Percentiles rank a stretch among this genome's conserved stretches.
These are phyloP conservation scores for Tetrapedia diversipes DNA, from an alignment of 2,888 invertebrate species.

Conservation along the genomic window DNA sequence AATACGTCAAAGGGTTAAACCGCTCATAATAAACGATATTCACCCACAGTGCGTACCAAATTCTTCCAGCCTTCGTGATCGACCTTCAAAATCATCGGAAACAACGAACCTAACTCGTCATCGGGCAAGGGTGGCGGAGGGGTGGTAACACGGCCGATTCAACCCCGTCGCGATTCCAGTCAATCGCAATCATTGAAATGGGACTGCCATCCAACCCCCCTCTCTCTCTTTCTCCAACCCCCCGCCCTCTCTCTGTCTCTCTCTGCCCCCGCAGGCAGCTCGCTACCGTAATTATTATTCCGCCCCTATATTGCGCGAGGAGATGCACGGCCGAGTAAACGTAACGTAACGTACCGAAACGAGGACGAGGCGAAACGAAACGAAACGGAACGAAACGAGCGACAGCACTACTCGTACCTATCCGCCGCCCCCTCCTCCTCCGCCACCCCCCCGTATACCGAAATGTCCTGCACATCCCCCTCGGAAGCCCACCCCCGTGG, in stretches of 20 bases:
- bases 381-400: conserved; percentile 75
- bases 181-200: conserved; percentile 69
- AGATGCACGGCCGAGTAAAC: conserved; percentile 80
- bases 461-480: conserved; percentile 66
- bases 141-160: conserved; percentile 7
- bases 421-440: conserved; percentile 64
- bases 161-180: conserved; percentile 41
- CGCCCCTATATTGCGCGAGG: conserved; percentile 74
- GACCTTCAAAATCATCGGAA: conserved; percentile 35
- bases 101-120: conserved; percentile 30
- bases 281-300: conserved; percentile 71
- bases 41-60: no score
- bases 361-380: conserved; percentile 80
- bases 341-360: conserved; percentile 81
- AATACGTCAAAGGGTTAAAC: no score
- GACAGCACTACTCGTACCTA: conserved; percentile 67
- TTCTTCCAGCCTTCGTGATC: no score
- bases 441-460: conserved; percentile 67
- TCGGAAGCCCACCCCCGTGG: conserved; percentile 39
- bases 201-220: conserved; percentile 43
- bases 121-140: conserved; percentile 3
- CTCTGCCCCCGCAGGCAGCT: conserved; percentile 31
- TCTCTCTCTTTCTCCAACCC: no score
- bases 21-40: no score
- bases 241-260: conserved; percentile 31